These are phyloP conservation scores for Asobara japonica DNA, from an alignment of 1,140 invertebrate genomes.

Conservation along the genomic window DNA sequence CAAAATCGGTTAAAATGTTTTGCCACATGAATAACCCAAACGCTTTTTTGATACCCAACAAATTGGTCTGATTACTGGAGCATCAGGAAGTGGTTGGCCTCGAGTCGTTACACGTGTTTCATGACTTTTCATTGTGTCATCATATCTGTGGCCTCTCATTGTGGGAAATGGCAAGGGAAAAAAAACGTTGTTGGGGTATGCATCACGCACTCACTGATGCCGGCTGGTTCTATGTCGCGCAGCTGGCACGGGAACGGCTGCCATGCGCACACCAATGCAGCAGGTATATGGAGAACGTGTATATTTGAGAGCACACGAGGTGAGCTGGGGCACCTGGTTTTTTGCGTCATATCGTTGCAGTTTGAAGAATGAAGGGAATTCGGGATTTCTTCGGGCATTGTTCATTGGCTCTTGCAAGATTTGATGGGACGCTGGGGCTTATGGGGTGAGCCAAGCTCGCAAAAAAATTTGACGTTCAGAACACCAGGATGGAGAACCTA, in stretches of 20 bases:
- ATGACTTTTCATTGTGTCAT: not conserved
- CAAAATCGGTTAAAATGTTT: too few relatives aligned
- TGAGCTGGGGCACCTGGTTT: not conserved
- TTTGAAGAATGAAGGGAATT: not conserved
- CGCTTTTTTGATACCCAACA: too few relatives aligned
- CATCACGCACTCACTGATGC: not conserved
- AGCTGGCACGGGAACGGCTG: slow-evolving; percentile 31
- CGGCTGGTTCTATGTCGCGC: not conserved
- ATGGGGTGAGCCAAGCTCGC: too few relatives aligned
- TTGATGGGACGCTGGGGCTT: not conserved
- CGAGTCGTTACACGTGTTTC: slow-evolving; percentile 2
- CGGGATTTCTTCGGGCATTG: not conserved
- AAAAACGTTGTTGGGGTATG: not conserved
- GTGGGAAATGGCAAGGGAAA: not conserved
- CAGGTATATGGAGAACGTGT: not conserved
- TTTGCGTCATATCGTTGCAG: not conserved
- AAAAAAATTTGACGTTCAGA: too few relatives aligned
- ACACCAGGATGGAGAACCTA: too few relatives aligned
- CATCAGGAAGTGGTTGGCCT: not conserved
- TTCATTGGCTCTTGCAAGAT: not conserved
- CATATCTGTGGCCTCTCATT: not conserved
- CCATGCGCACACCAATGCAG: not conserved
- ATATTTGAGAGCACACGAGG: not conserved
- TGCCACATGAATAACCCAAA: too few relatives aligned
- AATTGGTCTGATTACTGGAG: not conserved